These are phyloP conservation scores for Caenorhabditis brenneri DNA, from an alignment of 1,140 invertebrate species.

Conservation along the genomic window DNA sequence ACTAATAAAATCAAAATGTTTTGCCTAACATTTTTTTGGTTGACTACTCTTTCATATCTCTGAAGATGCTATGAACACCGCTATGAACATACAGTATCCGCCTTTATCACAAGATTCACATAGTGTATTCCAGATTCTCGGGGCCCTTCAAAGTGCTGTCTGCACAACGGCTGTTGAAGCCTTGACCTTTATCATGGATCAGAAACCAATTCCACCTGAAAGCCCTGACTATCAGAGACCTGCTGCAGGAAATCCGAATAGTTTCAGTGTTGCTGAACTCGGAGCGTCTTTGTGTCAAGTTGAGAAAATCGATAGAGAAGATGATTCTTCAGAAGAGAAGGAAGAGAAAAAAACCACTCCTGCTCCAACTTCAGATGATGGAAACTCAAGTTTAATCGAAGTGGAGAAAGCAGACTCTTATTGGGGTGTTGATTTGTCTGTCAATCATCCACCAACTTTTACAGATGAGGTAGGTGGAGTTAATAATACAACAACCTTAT, in stretches of 20 bases:
- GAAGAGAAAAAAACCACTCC: not conserved
- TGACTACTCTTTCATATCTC: too few relatives aligned
- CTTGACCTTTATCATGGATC: conserved; percentile 20
- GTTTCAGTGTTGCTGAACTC: conserved; percentile 19
- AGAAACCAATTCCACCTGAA: conserved; percentile 38
- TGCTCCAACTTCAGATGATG: not conserved
- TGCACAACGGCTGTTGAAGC: conserved; percentile 45
- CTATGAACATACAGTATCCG: not conserved
- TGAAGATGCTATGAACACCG: too few relatives aligned
- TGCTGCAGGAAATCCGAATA: not conserved
- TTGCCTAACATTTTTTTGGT: too few relatives aligned
- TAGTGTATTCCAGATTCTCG: conserved; percentile 21
- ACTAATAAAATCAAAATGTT: too few relatives aligned
- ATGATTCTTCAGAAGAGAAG: not conserved
- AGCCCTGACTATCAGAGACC: not conserved
- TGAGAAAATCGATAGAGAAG: not conserved
- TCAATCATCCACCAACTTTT: conserved; percentile 26
- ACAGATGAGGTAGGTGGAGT: not conserved
- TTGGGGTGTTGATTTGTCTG: not conserved
- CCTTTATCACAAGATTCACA: too few relatives aligned
- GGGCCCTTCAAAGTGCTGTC: not conserved
- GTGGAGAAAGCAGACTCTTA: not conserved
- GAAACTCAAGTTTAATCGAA: not conserved
- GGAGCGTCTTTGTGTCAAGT: conserved; percentile 14
- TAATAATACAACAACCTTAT: not conserved